A percentile compares a stretch with the other conserved stretches of the same genome.
Evolutionary conservation across 2,888 invertebrate genomes (phyloP).

Genomic region (Anodontia alba): DNA sequence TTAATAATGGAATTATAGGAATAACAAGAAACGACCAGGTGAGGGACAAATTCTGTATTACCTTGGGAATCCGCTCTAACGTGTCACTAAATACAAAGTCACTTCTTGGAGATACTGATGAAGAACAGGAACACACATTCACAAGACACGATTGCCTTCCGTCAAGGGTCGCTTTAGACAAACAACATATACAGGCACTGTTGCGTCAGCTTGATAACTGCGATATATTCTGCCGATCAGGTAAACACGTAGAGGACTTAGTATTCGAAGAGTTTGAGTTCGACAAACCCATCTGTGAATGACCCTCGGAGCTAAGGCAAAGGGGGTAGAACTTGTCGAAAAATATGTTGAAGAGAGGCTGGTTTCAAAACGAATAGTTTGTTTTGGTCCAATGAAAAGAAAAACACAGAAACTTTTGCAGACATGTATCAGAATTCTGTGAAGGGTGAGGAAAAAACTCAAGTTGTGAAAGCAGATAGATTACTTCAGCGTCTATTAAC

Average conservation of each 20-base stretch:
- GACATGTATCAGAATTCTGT: background rate
- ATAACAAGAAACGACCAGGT: conserved; percentile 43
- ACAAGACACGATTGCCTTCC: background rate
- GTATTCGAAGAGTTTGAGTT: no score
- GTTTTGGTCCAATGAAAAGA: conserved; percentile 11
- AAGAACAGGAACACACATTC: conserved; percentile 31
- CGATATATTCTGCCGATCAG: conserved; percentile 17
- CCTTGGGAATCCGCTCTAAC: conserved; percentile 37
- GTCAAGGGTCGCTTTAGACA: conserved; percentile 14
- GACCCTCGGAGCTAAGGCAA: background rate
- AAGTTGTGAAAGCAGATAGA: conserved; percentile 21
- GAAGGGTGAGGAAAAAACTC: background rate
- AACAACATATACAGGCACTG: conserved; percentile 16
- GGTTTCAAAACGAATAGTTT: background rate
- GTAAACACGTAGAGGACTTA: no score
- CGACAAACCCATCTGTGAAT: no score
- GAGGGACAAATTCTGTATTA: conserved; percentile 40
- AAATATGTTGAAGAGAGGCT: background rate
- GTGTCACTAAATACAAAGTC: conserved; percentile 16
- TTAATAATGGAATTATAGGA: conserved; percentile 41
- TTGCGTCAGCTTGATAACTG: conserved; percentile 10
- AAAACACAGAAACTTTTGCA: conserved; percentile 22
- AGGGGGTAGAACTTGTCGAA: background rate
- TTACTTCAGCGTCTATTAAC: conserved; percentile 17
- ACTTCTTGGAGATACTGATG: conserved; percentile 1